Evolutionary conservation across 2,113 vertebrate species (phyloP).

Genomic region (Charina bottae): DNA sequence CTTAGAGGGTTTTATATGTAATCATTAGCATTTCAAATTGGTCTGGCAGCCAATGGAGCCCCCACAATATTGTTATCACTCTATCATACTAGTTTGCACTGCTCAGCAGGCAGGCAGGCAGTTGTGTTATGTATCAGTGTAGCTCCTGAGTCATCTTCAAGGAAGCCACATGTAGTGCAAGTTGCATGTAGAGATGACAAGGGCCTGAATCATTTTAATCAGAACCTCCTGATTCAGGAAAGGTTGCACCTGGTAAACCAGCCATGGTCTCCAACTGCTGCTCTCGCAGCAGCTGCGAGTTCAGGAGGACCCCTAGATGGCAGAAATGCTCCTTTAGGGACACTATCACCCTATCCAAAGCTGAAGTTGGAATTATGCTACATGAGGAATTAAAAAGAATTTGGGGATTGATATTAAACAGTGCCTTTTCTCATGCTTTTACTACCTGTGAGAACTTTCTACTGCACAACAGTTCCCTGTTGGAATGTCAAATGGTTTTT

Average conservation of each 20-base stretch:
- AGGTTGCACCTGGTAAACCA: background rate
- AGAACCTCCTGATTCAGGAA: background rate
- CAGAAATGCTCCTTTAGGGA: background rate
- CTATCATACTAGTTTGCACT: background rate
- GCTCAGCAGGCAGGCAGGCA: background rate
- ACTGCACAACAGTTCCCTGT: slow-evolving; percentile 34
- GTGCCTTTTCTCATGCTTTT: background rate
- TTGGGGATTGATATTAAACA: slow-evolving; percentile 24
- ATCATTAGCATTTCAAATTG: no score
- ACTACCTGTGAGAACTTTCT: slow-evolving; percentile 51
- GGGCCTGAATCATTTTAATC: background rate
- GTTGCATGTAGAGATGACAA: background rate
- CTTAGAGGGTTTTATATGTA: no score
- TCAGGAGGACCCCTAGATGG: background rate
- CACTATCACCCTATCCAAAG: background rate
- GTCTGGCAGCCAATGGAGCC: background rate
- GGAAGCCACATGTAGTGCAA: background rate
- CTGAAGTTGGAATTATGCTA: background rate
- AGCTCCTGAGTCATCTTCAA: background rate
- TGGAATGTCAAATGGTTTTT: slow-evolving; percentile 18
- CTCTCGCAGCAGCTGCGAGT: background rate
- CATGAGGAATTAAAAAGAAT: background rate
- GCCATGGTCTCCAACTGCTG: background rate
- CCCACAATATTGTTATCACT: background rate
- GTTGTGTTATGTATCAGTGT: background rate